Evolutionary conservation across 2,797 vertebrate genomes (phyloP), one percentile per base, ranked within the genome.

Genomic region (Sebastiscus albofasciatus): DNA sequence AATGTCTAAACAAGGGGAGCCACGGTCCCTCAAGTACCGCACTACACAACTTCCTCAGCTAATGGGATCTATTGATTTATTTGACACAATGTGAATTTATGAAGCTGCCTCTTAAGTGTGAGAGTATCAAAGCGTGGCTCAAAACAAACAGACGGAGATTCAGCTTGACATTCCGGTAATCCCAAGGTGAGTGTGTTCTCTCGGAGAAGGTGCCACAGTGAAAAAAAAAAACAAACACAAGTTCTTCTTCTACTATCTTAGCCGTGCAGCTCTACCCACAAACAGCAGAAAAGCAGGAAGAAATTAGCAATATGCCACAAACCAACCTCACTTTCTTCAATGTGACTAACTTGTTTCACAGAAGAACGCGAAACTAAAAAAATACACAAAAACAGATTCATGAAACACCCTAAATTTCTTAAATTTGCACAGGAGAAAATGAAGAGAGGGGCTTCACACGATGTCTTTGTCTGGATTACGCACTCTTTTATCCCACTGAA

Each of bases 11-110:
- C 75, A 69, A 86, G 78, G 64, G 72, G 67, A 68, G 42, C 60
- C 31, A 11, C 10, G 24, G 77, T 84, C 89, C 88, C 92, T 89
- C 89, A 91, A 92, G 90, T 91, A 88, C 90, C 58, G 74, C 80
- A 79, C 90, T 84, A 74, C 89, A 91, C 90, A 90, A 88, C 88
- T 93, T 94, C 91, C 91, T 88, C 83, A 64, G 85, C 90, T 95
- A 95, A 95, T 94, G 90, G 93, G 87, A 93, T 87, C 85, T 93
- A 95, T 94, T 93, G 93, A 95, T 95, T 95, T 94, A 92, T 93
- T 94, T 93, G 94, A 93, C 92, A 94, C 93, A 91, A 90, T 91
- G 91, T 89, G 92, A 94, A 92, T 95, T 93, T 94, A 92, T 93
- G 91, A 93, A 95, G 94, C 87, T 60, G 87, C 90, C 84, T 90